phyloP scores from a whole-genome alignment of 2,113 vertebrate species.

The Trochalopteron elliotii region DNA sequence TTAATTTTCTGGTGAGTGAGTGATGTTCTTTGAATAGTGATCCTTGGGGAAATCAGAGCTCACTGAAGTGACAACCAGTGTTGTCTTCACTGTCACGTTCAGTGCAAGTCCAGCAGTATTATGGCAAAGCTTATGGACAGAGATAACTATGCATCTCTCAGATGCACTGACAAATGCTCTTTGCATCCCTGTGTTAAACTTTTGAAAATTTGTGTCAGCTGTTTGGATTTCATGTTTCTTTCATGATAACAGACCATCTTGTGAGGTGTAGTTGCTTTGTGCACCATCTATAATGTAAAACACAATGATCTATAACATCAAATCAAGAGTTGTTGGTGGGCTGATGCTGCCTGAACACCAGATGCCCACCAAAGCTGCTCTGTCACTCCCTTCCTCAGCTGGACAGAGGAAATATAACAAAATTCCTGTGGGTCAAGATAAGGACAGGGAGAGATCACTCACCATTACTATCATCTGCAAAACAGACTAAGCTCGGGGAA shows the following conservation, averaged over 20 bases:
- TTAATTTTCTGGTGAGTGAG: constrained; percentile 63
- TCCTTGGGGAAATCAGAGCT: constrained; percentile 71
- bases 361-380: neutral
- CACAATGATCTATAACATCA: neutral
- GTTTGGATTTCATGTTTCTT: neutral
- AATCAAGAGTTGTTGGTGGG: neutral
- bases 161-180: neutral
- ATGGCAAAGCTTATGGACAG: neutral
- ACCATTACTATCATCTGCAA: fast-evolving
- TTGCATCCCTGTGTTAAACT: neutral
- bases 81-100: constrained; percentile 40
- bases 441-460: neutral
- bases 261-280: neutral
- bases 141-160: constrained; percentile 60
- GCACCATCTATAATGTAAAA: neutral
- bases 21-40: constrained; percentile 59
- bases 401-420: neutral
- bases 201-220: neutral
- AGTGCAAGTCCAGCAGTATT: constrained; percentile 34
- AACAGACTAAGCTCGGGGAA: neutral
- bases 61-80: constrained; percentile 35
- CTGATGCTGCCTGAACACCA: neutral
- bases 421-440: neutral
- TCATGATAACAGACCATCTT: neutral
- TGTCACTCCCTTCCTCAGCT: neutral